A percentile compares a stretch with the other conserved stretches of the same genome.
Evolutionary conservation across 2,888 invertebrate genomes (phyloP).

Genomic region (Apamea anceps): DNA sequence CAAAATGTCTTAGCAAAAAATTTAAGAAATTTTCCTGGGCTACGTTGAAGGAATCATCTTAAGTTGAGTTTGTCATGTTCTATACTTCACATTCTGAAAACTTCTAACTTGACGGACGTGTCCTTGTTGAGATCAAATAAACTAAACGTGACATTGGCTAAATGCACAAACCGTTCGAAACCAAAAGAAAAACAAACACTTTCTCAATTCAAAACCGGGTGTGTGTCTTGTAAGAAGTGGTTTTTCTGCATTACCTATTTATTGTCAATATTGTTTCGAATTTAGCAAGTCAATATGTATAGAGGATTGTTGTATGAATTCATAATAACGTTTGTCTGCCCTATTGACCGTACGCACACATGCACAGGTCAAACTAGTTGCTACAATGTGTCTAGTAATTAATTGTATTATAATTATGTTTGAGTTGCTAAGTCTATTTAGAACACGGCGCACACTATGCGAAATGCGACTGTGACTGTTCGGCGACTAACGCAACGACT

Average conservation of each 20-base stretch:
- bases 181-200: too few relatives aligned
- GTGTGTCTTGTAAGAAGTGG: background rate
- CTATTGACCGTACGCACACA: slow-evolving; percentile 36
- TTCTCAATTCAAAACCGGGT: background rate
- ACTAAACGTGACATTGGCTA: too few relatives aligned
- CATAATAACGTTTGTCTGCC: slow-evolving; percentile 48
- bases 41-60: background rate
- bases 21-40: background rate
- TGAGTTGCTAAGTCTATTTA: background rate
- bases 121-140: too few relatives aligned
- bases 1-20: background rate
- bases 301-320: slow-evolving; percentile 56
- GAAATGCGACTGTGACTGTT: background rate
- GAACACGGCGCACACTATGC: background rate
- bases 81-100: background rate
- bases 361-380: slow-evolving; percentile 2
- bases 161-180: too few relatives aligned
- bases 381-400: slow-evolving; percentile 11
- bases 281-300: slow-evolving; percentile 36
- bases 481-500: background rate
- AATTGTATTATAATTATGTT: slow-evolving; percentile 20
- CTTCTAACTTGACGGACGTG: too few relatives aligned
- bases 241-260: background rate
- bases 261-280: slow-evolving; percentile 9
- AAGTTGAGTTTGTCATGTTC: background rate